A percentile compares a stretch with the other conserved stretches of the same genome.
These are phyloP conservation scores for Gerris lacustris DNA, from an alignment of 2,888 invertebrate species.

Conservation along the genomic window DNA sequence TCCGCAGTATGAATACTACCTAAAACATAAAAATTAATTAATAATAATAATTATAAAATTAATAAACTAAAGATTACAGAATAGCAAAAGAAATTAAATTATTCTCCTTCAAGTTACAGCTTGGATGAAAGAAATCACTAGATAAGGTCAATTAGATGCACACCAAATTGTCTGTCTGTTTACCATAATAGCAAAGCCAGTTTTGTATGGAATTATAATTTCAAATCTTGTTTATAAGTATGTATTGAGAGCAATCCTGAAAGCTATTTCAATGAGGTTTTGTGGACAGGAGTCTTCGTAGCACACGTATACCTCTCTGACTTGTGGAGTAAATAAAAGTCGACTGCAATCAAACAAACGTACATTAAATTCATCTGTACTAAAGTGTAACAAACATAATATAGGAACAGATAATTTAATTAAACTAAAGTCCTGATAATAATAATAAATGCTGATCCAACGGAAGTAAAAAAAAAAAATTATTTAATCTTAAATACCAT, in stretches of 20 bases:
- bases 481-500: not conserved
- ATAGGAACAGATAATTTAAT: no score
- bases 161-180: no score
- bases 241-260: slow-evolving; percentile 50
- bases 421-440: not conserved
- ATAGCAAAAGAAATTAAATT: no score
- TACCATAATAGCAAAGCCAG: no score
- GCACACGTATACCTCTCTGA: slow-evolving; percentile 73
- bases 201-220: no score
- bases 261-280: slow-evolving; percentile 79
- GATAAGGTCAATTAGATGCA: no score
- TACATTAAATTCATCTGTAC: not conserved
- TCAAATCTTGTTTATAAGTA: slow-evolving; percentile 26
- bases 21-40: no score
- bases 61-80: no score
- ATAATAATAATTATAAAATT: no score
- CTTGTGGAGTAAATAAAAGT: slow-evolving; percentile 60
- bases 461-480: slow-evolving; percentile 10
- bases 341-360: slow-evolving; percentile 44
- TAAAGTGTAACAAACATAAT: not conserved
- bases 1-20: no score
- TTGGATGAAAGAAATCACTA: no score
- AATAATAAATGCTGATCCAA: slow-evolving; percentile 5
- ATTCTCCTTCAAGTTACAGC: no score
- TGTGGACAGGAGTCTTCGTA: slow-evolving; percentile 76